Percentiles rank a stretch among this genome's conserved stretches.
These are phyloP conservation scores for Watsonalla cultraria DNA, from an alignment of 2,888 invertebrate genomes.

Conservation along the genomic window DNA sequence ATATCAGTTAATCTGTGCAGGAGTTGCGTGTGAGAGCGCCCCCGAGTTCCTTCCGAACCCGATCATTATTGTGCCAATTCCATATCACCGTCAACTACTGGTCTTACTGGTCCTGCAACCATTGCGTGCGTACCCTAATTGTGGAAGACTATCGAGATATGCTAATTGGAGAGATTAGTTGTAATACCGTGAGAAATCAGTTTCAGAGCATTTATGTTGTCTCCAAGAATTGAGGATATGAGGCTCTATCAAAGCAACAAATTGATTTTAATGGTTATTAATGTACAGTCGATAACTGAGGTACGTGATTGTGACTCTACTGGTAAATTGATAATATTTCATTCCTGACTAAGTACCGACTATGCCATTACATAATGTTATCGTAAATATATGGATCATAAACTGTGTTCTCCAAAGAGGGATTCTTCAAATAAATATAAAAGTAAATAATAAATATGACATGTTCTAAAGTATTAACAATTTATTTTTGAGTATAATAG, in stretches of 20 bases:
- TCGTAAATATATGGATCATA: no score
- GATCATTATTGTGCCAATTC: conserved; percentile 61
- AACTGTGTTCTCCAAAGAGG: no score
- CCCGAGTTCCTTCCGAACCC: conserved; percentile 22
- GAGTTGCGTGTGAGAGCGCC: conserved; percentile 47
- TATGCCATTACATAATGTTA: no score
- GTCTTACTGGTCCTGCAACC: conserved; percentile 51
- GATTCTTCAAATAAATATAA: no score
- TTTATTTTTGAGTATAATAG: no score
- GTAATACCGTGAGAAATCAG: conserved; percentile 9
- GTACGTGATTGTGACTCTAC: no score
- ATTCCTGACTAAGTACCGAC: no score
- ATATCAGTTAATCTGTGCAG: not conserved
- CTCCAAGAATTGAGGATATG: not conserved
- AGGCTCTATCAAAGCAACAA: not conserved
- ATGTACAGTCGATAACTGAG: no score
- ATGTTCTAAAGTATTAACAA: no score
- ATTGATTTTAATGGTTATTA: not conserved
- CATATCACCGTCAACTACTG: conserved; percentile 58
- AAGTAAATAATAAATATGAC: no score
- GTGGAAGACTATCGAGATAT: conserved; percentile 61
- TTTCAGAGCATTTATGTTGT: not conserved
- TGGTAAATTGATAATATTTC: no score
- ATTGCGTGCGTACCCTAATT: conserved; percentile 67
- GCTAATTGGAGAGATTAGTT: conserved; percentile 55